These are phyloP conservation scores for Sapayoa aenigma DNA, from an alignment of 2,113 vertebrate species.

Conservation along the genomic window DNA sequence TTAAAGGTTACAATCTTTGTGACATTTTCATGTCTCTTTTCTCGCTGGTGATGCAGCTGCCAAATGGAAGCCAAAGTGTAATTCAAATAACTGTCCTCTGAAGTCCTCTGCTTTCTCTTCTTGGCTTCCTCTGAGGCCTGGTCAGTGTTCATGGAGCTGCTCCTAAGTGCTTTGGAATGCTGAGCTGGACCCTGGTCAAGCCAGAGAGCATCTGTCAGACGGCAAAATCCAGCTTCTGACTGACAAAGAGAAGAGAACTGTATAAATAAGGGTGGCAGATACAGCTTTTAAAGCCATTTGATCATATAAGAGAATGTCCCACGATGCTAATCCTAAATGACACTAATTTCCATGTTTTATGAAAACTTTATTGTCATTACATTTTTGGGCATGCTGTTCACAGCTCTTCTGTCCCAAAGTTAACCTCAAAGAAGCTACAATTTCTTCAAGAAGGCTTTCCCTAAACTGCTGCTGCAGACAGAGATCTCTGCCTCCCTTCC, in stretches of 20 bases:
- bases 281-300: neutral
- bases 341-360: neutral
- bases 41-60: neutral
- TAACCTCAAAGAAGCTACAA: neutral
- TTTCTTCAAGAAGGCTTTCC: neutral
- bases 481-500: neutral
- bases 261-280: neutral
- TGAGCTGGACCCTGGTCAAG: neutral
- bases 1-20: constrained; percentile 37
- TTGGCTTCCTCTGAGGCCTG: neutral
- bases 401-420: neutral
- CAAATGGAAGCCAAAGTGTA: neutral
- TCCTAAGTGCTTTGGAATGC: neutral
- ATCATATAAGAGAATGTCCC: neutral
- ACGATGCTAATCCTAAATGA: neutral
- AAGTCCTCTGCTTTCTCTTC: neutral
- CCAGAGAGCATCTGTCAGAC: neutral
- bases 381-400: rapidly evolving
- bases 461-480: neutral
- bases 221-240: neutral
- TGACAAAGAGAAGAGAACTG: neutral
- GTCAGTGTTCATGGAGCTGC: neutral
- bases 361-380: neutral
- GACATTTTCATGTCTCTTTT: constrained; percentile 20
- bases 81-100: neutral